Evolutionary conservation across 2,888 invertebrate genomes (phyloP).

Genomic region (Acanthopleura granulata): DNA sequence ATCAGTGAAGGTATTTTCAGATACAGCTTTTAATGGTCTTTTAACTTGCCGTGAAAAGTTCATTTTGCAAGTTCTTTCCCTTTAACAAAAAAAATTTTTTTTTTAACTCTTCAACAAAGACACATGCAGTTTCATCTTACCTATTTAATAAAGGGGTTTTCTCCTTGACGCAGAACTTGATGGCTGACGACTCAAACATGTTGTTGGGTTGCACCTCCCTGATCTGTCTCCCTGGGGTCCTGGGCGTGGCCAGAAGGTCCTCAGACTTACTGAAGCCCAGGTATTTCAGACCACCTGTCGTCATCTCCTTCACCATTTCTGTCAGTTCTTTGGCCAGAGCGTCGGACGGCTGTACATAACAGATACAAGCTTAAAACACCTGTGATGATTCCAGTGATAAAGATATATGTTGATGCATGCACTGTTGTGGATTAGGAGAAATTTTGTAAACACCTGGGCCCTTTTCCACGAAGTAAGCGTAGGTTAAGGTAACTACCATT

Average conservation of each 20-base stretch:
- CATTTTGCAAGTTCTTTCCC: no score
- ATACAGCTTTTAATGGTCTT: no score
- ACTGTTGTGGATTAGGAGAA: no score
- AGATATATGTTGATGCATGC: no score
- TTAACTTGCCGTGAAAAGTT: no score
- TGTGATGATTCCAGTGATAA: no score
- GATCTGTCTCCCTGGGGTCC: constrained; percentile 24
- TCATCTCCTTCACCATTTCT: constrained; percentile 43
- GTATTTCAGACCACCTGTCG: constrained; percentile 20
- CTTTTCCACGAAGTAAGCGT: no score
- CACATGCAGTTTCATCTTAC: background rate
- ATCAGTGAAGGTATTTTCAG: no score
- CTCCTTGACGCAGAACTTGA: constrained; percentile 47
- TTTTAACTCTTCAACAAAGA: background rate
- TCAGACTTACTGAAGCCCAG: background rate
- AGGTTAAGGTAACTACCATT: no score
- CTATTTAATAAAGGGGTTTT: constrained; percentile 41
- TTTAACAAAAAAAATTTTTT: no score
- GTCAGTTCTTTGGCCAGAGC: constrained; percentile 44
- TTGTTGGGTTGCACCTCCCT: constrained; percentile 41
- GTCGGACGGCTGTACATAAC: constrained; percentile 39
- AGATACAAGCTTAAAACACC: no score
- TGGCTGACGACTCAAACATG: constrained; percentile 50
- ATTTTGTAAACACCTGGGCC: no score
- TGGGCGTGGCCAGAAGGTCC: constrained; percentile 7